A percentile compares a stretch with the other conserved stretches of the same genome.
Evolutionary conservation across 2,113 vertebrate species (phyloP).

Genomic region (Nycticryphes semicollaris): DNA sequence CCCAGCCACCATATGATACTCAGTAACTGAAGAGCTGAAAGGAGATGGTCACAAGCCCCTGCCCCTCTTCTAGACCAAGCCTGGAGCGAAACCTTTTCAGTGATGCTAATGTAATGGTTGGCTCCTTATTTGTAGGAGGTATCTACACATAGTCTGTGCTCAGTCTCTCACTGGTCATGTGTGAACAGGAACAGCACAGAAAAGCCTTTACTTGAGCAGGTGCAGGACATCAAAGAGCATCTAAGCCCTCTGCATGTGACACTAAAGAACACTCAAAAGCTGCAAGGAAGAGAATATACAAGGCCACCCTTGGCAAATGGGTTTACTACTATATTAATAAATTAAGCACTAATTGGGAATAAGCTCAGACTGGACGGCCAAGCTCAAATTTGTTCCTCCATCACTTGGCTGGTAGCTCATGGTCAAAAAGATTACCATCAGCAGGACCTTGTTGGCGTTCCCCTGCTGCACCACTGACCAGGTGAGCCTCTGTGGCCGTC

Average conservation of each 20-base stretch:
- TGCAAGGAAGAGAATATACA: not conserved
- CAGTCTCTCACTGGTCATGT: fast-evolving
- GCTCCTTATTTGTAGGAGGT: not conserved
- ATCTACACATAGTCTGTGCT: not conserved
- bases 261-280: not conserved
- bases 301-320: not conserved
- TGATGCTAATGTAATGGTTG: not conserved
- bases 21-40: not conserved
- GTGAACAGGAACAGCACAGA: not conserved
- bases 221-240: not conserved
- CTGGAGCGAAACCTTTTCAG: not conserved
- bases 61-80: not conserved
- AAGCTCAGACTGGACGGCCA: not conserved
- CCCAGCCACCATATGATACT: not conserved
- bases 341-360: not conserved
- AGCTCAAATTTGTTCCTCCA: not conserved
- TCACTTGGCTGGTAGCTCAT: not conserved
- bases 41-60: not conserved
- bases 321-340: not conserved
- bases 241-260: not conserved
- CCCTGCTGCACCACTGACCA: not conserved
- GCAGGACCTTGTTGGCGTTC: not conserved
- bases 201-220: not conserved
- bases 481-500: not conserved
- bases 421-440: not conserved